phyloP scores from a whole-genome alignment of 2,113 vertebrate species.

The Chloropsis hardwickii region DNA sequence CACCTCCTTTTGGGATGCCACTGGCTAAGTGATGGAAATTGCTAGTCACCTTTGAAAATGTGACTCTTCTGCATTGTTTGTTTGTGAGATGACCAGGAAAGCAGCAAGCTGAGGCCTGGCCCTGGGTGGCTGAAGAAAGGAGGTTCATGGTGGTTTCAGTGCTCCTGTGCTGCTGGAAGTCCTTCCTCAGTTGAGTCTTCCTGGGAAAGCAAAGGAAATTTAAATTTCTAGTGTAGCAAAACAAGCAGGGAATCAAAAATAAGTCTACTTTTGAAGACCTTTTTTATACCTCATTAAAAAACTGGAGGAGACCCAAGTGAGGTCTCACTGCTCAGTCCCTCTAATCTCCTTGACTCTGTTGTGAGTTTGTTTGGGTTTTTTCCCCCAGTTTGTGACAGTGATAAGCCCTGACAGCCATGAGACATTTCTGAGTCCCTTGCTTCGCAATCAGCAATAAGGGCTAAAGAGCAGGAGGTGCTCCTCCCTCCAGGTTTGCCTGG shows the following conservation, averaged over 20 bases:
- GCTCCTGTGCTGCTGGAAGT: background rate
- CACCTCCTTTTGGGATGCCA: background rate
- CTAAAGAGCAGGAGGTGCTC: background rate
- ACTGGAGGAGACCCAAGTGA: background rate
- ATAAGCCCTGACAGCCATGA: background rate
- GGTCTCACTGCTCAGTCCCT: background rate
- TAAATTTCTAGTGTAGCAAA: background rate
- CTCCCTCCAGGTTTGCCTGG: background rate
- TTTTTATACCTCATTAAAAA: slow-evolving; percentile 3
- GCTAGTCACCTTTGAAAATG: background rate
- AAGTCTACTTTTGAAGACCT: background rate
- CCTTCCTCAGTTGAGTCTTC: background rate
- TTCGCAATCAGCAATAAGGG: background rate
- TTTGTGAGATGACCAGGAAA: background rate
- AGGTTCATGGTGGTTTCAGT: background rate
- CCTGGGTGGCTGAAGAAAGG: background rate
- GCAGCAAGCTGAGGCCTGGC: background rate
- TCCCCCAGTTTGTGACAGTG: fast-evolving
- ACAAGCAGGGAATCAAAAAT: background rate
- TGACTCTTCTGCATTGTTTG: fast-evolving
- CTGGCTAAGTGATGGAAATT: background rate
- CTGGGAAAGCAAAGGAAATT: background rate
- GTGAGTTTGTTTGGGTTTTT: background rate
- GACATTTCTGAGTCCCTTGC: background rate
- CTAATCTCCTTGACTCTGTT: background rate